Evolutionary conservation across 1,140 invertebrate species (phyloP).

Genomic region (Lineus longissimus): DNA sequence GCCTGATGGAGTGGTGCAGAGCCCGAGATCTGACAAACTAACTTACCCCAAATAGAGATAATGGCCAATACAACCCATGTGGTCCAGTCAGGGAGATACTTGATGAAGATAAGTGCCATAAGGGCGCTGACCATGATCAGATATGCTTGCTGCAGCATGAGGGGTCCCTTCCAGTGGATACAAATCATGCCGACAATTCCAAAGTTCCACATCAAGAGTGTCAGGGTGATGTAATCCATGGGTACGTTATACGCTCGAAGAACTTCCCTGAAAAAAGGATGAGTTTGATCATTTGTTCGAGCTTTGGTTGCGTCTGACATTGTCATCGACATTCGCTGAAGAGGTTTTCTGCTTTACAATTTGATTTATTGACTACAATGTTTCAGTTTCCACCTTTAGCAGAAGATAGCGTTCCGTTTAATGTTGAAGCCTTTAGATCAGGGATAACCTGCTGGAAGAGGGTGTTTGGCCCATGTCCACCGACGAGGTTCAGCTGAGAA

Average conservation of each 20-base stretch:
- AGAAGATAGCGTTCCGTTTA: too few species aligned
- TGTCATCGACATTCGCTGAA: too few species aligned
- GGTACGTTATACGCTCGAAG: constrained; percentile 91
- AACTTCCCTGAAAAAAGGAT: constrained; percentile 77
- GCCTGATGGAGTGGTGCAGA: background rate
- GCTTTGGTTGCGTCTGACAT: too few species aligned
- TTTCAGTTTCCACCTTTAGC: too few species aligned
- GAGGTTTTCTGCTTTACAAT: too few species aligned
- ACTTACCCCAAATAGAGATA: constrained; percentile 94
- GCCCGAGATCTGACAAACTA: too few species aligned
- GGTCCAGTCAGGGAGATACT: constrained; percentile 98
- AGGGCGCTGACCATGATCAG: constrained; percentile 93
- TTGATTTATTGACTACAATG: too few species aligned
- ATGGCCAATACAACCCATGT: constrained; percentile 94
- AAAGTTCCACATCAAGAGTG: constrained; percentile 95
- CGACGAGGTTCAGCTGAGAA: background rate
- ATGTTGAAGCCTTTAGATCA: too few species aligned
- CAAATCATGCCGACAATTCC: constrained; percentile 95
- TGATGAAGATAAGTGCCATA: constrained; percentile 99
- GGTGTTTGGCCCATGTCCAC: background rate
- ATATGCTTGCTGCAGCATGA: constrained; percentile 92
- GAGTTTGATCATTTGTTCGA: too few species aligned
- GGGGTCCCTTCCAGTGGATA: constrained; percentile 96
- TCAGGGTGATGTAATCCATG: constrained; percentile 88
- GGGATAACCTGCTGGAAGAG: too few species aligned